These are phyloP conservation scores for Tribolium castaneum DNA, from an alignment of 1,140 invertebrate genomes.

Conservation along the genomic window DNA sequence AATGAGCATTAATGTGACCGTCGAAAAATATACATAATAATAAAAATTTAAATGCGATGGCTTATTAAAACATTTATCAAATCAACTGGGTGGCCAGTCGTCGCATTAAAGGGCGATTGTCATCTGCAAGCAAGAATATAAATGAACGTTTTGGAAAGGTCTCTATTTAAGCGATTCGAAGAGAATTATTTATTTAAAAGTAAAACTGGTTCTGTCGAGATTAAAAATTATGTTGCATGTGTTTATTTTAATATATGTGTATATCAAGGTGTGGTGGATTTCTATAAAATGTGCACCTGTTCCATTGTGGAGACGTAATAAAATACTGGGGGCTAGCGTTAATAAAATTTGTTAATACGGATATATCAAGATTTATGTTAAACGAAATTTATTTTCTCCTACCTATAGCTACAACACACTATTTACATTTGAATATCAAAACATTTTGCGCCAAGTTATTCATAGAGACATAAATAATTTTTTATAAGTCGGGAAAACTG, in stretches of 20 bases:
- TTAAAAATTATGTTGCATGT: constrained; percentile 17
- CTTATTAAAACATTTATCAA: constrained; percentile 40
- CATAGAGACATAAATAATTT: background rate
- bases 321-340: background rate
- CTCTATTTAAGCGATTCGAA: constrained; percentile 3
- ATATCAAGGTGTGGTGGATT: background rate
- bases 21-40: constrained; percentile 32
- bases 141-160: constrained; percentile 29
- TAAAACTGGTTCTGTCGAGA: constrained; percentile 5
- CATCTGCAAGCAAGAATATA: constrained; percentile 36
- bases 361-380: background rate
- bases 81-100: constrained; percentile 32
- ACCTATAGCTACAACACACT: background rate
- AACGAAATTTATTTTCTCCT: background rate
- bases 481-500: background rate
- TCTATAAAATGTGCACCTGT: constrained; percentile 6
- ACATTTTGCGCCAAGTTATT: background rate
- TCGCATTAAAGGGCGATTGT: constrained; percentile 26
- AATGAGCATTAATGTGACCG: constrained; percentile 16
- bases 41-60: constrained; percentile 34
- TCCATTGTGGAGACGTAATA: background rate
- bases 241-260: background rate
- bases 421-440: background rate
- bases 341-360: background rate
- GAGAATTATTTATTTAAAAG: background rate